A percentile compares a stretch with the other conserved stretches of the same genome.
These are phyloP conservation scores for Martes martes DNA, from an alignment of 2,113 vertebrate species.

Conservation along the genomic window DNA sequence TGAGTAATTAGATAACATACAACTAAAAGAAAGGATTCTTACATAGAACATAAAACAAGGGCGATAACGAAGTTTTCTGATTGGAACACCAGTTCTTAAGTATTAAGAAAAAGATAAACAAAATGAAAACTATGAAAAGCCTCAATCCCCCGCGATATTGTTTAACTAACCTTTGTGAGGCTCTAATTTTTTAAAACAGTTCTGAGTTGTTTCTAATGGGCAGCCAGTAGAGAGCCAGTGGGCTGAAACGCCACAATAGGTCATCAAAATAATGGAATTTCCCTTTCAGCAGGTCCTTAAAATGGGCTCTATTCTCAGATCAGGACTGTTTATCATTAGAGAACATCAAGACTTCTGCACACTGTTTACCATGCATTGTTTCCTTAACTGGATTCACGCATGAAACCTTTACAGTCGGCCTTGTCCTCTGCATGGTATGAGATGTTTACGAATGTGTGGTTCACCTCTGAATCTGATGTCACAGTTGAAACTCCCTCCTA, in stretches of 20 bases:
- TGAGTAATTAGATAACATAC: neutral
- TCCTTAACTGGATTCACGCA: neutral
- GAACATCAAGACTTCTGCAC: constrained; percentile 28
- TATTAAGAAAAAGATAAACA: neutral
- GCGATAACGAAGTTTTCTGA: neutral
- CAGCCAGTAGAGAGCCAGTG: neutral
- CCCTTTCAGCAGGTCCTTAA: neutral
- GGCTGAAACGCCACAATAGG: neutral
- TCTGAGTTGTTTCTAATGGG: neutral
- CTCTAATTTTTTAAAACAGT: neutral
- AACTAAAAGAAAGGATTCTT: neutral
- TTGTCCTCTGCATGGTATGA: neutral
- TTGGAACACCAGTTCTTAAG: neutral
- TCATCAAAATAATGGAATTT: constrained; percentile 36
- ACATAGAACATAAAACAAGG: neutral
- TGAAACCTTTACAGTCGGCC: neutral
- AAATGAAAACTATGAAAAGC: neutral
- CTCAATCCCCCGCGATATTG: neutral
- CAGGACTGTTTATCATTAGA: neutral
- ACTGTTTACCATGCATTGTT: neutral
- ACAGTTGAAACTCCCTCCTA: neutral
- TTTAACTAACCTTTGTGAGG: neutral
- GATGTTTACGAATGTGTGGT: neutral
- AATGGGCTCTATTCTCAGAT: neutral
- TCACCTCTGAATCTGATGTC: neutral